Conservation (phyloP, 2,797 vertebrate genomes). For the Sebastes itinus region DNA sequence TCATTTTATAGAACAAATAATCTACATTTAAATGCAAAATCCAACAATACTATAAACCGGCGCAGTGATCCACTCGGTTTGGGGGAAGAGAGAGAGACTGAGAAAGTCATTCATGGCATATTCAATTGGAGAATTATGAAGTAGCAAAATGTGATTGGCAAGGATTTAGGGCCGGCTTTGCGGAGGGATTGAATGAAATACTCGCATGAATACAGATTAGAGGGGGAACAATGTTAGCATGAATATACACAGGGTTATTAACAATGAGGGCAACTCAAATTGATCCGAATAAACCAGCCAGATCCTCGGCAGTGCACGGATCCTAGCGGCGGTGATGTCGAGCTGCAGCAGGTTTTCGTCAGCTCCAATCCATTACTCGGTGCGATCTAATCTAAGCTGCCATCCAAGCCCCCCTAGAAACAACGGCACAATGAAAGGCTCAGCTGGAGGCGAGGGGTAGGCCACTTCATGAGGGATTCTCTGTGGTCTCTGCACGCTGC, state of each 20-base stretch:
- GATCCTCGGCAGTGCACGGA: slow-evolving; percentile 61
- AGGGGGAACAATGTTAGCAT: slow-evolving; percentile 79
- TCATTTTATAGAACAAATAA: slow-evolving; percentile 12
- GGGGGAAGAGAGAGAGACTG: slow-evolving; percentile 7
- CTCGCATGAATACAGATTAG: slow-evolving; percentile 82
- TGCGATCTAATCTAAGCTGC: slow-evolving; percentile 77
- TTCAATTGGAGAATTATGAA: slow-evolving; percentile 79
- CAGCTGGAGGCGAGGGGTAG: slow-evolving; percentile 70
- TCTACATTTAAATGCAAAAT: slow-evolving; percentile 51
- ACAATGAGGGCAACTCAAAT: slow-evolving; percentile 78
- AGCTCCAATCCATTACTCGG: slow-evolving; percentile 76
- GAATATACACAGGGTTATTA: slow-evolving; percentile 81
- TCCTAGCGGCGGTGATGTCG: slow-evolving; percentile 52
- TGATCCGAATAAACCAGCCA: slow-evolving; percentile 79
- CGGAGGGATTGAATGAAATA: slow-evolving; percentile 78
- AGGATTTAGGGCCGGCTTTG: slow-evolving; percentile 81
- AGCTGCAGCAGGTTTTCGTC: slow-evolving; percentile 67
- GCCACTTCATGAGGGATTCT: slow-evolving; percentile 73
- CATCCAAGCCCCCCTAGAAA: slow-evolving; percentile 70
- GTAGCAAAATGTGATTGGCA: slow-evolving; percentile 80
- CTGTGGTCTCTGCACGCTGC: slow-evolving; percentile 64
- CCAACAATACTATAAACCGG: slow-evolving; percentile 27
- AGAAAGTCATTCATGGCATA: slow-evolving; percentile 65
- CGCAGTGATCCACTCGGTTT: slow-evolving; percentile 48
- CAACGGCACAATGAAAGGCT: slow-evolving; percentile 76